Evolutionary conservation across 2,113 vertebrate genomes (phyloP).

Genomic region (Delphinapterus leucas): DNA sequence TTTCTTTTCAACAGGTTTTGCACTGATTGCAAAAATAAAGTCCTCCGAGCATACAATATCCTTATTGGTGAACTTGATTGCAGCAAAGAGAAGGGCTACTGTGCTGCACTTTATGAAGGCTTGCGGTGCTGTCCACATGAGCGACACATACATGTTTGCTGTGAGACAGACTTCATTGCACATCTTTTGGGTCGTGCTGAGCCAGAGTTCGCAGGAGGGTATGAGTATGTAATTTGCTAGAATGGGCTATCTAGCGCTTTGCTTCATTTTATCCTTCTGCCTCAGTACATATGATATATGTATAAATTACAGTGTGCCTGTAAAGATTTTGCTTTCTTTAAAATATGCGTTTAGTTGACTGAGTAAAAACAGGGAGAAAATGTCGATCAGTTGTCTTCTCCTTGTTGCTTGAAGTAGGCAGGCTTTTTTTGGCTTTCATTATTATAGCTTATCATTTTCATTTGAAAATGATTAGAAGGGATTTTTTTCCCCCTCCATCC

Average conservation of each 20-base stretch:
- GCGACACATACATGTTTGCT: conserved; percentile 96
- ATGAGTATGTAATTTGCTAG: conserved; percentile 94
- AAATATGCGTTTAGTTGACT: neutral
- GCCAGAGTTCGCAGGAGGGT: conserved; percentile 96
- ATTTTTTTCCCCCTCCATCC: conserved; percentile 6
- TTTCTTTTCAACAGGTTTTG: conserved; percentile 88
- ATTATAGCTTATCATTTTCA: conserved; percentile 65
- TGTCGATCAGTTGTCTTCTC: conserved; percentile 43
- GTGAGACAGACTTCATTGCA: conserved; percentile 96
- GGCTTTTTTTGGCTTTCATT: conserved; percentile 49
- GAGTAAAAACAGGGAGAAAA: neutral
- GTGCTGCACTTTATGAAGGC: conserved; percentile 94
- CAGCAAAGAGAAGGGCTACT: conserved; percentile 97
- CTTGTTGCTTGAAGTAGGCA: conserved; percentile 59
- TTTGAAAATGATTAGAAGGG: conserved; percentile 63
- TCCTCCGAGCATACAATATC: conserved; percentile 96
- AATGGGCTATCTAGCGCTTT: conserved; percentile 88
- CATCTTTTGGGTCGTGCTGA: conserved; percentile 96
- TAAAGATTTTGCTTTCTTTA: neutral
- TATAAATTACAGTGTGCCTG: neutral
- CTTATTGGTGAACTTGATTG: conserved; percentile 96
- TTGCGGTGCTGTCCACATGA: conserved; percentile 96
- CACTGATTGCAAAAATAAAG: conserved; percentile 98
- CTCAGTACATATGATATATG: neutral
- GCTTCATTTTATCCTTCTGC: conserved; percentile 80